Conservation (phyloP, 1,140 invertebrate genomes). For the Dermatophagoides farinae region DNA sequence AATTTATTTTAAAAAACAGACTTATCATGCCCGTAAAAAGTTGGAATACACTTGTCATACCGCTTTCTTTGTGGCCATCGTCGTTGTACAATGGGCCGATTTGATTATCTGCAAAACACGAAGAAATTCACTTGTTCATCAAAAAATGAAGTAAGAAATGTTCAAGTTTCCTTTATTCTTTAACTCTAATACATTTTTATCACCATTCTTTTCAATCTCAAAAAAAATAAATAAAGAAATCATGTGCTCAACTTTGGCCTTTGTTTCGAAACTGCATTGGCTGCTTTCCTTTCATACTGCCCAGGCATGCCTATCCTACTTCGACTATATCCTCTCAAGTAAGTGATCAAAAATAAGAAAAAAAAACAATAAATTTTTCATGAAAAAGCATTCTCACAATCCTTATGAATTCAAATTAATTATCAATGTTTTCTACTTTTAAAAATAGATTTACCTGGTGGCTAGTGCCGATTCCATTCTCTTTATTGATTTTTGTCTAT, state of each 20-base stretch:
- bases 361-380: too few relatives aligned
- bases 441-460: slow-evolving; percentile 67
- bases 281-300: slow-evolving; percentile 44
- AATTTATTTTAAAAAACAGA: neutral
- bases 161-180: neutral
- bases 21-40: slow-evolving; percentile 17
- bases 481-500: slow-evolving; percentile 89
- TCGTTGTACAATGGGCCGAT: slow-evolving; percentile 47
- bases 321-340: slow-evolving; percentile 34
- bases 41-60: slow-evolving; percentile 45
- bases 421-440: too few relatives aligned
- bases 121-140: slow-evolving; percentile 38
- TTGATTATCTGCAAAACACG: slow-evolving; percentile 45
- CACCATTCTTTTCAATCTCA: neutral
- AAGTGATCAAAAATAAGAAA: too few relatives aligned
- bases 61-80: slow-evolving; percentile 44
- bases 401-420: too few relatives aligned
- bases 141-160: slow-evolving; percentile 37
- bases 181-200: neutral
- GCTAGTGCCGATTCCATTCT: slow-evolving; percentile 88
- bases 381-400: too few relatives aligned
- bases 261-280: slow-evolving; percentile 47
- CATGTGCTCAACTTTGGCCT: slow-evolving; percentile 47
- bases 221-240: slow-evolving; percentile 30
- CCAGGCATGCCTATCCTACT: slow-evolving; percentile 45